Evolutionary conservation across 2,113 vertebrate genomes (phyloP).

Genomic region (Chloropsis cyanopogon): DNA sequence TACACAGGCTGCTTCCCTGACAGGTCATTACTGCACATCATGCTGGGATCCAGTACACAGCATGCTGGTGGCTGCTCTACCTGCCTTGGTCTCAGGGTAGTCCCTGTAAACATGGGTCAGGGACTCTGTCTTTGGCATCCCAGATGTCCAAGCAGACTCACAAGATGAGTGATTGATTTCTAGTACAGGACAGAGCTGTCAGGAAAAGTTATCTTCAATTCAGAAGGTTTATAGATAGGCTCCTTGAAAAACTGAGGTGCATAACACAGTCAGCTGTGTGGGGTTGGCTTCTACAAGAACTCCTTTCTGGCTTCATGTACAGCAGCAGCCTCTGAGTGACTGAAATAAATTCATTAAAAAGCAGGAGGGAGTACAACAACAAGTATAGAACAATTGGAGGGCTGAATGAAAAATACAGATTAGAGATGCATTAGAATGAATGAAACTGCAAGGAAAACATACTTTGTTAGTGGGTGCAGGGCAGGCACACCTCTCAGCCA

Average conservation of each 20-base stretch:
- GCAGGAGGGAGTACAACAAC: not conserved
- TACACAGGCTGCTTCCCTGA: conserved; percentile 73
- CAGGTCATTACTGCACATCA: conserved; percentile 85
- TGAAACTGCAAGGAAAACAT: not conserved
- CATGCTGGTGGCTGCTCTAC: not conserved
- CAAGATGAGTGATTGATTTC: conserved; percentile 40
- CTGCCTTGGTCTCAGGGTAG: not conserved
- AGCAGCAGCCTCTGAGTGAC: not conserved
- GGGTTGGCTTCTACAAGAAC: not conserved
- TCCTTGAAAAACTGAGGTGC: not conserved
- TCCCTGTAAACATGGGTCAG: conserved; percentile 11
- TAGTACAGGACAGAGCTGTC: not conserved
- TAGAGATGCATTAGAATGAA: not conserved
- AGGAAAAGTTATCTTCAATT: not conserved
- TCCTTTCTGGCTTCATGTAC: not conserved
- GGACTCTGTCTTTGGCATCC: conserved; percentile 35
- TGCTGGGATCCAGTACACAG: conserved; percentile 61
- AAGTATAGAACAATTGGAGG: not conserved
- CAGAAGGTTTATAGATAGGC: not conserved
- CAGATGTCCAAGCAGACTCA: conserved; percentile 38
- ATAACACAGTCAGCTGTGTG: not conserved
- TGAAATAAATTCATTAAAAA: conserved; percentile 7
- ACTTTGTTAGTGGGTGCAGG: not conserved
- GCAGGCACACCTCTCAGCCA: not conserved
- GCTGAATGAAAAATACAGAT: not conserved